Evolutionary conservation across 2,888 invertebrate genomes (phyloP).

Genomic region (Cheilosia impressa): DNA sequence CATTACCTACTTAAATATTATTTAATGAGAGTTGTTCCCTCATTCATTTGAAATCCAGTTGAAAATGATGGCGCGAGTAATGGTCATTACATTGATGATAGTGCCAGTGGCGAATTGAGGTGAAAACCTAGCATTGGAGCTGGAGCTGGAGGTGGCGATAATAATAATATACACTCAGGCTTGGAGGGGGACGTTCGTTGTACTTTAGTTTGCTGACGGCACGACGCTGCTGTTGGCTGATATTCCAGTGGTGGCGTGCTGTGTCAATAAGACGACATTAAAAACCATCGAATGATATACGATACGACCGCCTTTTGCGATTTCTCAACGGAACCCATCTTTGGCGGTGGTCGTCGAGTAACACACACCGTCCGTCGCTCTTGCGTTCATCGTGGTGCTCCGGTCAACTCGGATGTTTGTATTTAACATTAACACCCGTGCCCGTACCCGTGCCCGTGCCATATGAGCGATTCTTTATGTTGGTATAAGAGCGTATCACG

Average conservation of each 20-base stretch:
- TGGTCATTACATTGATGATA: slow-evolving; percentile 65
- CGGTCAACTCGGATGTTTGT: slow-evolving; percentile 50
- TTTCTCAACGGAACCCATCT: slow-evolving; percentile 62
- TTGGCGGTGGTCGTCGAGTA: slow-evolving; percentile 38
- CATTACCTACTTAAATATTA: slow-evolving; percentile 12
- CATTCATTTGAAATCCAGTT: slow-evolving; percentile 9
- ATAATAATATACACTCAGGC: slow-evolving; percentile 39
- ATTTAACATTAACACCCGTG: slow-evolving; percentile 44
- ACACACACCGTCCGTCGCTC: background rate
- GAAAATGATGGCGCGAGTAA: slow-evolving; percentile 59
- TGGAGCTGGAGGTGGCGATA: slow-evolving; percentile 50
- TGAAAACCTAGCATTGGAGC: slow-evolving; percentile 59
- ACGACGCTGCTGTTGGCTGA: slow-evolving; percentile 49
- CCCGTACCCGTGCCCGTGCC: slow-evolving; percentile 41
- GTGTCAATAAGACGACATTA: slow-evolving; percentile 72
- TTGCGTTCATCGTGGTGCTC: slow-evolving; percentile 14
- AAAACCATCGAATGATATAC: slow-evolving; percentile 69
- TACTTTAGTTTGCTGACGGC: slow-evolving; percentile 14
- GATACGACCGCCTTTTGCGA: slow-evolving; percentile 72
- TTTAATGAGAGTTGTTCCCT: background rate
- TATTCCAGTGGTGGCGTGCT: slow-evolving; percentile 57
- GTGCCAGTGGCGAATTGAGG: slow-evolving; percentile 63
- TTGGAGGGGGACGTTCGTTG: slow-evolving; percentile 3
- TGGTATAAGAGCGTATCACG: slow-evolving; percentile 6
- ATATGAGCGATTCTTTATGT: slow-evolving; percentile 53